These are phyloP conservation scores for Gulo gulo DNA, from an alignment of 2,113 vertebrate genomes.

Conservation along the genomic window DNA sequence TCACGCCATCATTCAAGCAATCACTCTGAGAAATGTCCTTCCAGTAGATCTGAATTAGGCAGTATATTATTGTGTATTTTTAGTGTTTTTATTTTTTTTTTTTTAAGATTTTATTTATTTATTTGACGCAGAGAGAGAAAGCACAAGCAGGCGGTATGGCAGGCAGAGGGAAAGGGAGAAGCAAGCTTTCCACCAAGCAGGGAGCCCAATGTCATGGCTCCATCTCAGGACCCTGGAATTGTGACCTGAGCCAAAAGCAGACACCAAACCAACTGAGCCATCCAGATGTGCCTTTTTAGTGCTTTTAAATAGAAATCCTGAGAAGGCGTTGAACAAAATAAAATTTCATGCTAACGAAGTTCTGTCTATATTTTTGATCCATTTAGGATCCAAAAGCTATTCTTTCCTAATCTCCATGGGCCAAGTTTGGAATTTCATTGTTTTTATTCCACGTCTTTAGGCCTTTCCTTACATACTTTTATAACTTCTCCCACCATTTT, in stretches of 20 bases:
- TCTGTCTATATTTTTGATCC: background rate
- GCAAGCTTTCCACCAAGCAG: background rate
- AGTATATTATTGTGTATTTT: background rate
- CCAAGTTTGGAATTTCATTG: background rate
- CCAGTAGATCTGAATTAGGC: background rate
- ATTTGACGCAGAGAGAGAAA: background rate
- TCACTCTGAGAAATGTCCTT: background rate
- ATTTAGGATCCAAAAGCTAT: background rate
- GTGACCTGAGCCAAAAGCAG: background rate
- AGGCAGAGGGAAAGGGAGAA: background rate
- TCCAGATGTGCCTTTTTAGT: background rate
- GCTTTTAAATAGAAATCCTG: background rate
- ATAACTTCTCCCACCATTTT: background rate
- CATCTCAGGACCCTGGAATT: background rate
- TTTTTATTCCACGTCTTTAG: background rate
- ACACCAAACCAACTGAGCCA: background rate
- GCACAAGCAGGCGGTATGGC: background rate
- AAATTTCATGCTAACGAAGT: background rate
- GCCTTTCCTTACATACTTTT: background rate
- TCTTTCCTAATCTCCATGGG: background rate
- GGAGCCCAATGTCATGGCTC: background rate
- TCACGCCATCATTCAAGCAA: background rate
- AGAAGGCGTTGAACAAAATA: background rate
- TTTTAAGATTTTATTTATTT: background rate
- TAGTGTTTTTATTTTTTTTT: background rate